Percentiles rank a stretch among this genome's conserved stretches.
Evolutionary conservation across 2,113 vertebrate species (phyloP).

Genomic region (Austrofundulus limnaeus): DNA sequence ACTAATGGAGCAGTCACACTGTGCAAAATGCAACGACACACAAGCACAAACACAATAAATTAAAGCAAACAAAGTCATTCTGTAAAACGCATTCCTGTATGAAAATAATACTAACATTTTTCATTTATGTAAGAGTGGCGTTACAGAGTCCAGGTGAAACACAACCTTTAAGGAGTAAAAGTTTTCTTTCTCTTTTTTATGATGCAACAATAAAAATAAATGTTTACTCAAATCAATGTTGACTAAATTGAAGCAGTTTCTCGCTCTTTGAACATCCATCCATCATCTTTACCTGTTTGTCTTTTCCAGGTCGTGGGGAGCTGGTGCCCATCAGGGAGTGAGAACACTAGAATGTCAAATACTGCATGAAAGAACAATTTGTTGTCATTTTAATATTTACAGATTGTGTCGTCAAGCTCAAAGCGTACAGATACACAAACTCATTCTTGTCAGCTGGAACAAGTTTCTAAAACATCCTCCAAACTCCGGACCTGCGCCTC

Average conservation of each 20-base stretch:
- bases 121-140: slow-evolving; percentile 55
- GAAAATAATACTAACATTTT: slow-evolving; percentile 53
- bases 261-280: slow-evolving; percentile 22
- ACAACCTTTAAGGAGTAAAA: too few species aligned
- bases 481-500: slow-evolving; percentile 19
- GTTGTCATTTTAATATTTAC: slow-evolving; percentile 62
- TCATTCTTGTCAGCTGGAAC: slow-evolving; percentile 8
- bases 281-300: too few species aligned
- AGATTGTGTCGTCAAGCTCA: slow-evolving; percentile 61
- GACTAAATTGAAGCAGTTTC: slow-evolving; percentile 11
- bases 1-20: slow-evolving; percentile 43
- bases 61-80: slow-evolving; percentile 21
- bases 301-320: too few species aligned
- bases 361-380: slow-evolving; percentile 39
- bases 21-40: slow-evolving; percentile 65
- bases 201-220: too few species aligned
- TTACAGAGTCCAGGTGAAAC: slow-evolving; percentile 32
- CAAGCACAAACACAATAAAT: slow-evolving; percentile 7
- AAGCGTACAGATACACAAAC: slow-evolving; percentile 50
- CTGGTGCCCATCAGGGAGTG: neutral
- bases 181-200: slow-evolving; percentile 10
- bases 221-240: slow-evolving; percentile 22
- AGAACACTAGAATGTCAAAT: slow-evolving; percentile 29
- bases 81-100: slow-evolving; percentile 9
- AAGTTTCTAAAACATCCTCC: slow-evolving; percentile 20